A percentile compares a stretch with the other conserved stretches of the same genome.
Conservation (phyloP, 2,113 vertebrate genomes). For the Lepus timidus region DNA sequence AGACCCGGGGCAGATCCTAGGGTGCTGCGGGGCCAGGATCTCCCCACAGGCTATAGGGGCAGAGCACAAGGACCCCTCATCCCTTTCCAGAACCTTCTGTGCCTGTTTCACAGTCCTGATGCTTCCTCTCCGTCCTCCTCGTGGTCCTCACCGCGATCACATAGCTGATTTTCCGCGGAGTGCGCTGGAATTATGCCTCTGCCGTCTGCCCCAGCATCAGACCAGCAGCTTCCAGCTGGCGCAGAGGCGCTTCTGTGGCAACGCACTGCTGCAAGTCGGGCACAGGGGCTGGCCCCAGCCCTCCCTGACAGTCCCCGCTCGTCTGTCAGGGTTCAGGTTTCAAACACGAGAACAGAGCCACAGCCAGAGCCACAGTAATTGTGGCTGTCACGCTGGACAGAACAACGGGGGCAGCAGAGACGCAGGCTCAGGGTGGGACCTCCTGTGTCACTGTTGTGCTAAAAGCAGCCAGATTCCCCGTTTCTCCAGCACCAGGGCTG, state of each 20-base stretch:
- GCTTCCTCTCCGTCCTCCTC: too few relatives aligned
- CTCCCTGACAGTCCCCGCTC: neutral
- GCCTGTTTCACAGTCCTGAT: too few relatives aligned
- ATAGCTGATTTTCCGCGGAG: neutral
- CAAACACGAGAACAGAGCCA: neutral
- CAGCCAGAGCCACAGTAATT: neutral
- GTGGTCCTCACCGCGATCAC: rapidly evolving
- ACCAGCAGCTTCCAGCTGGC: neutral
- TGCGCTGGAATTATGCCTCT: rapidly evolving
- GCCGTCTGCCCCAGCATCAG: neutral
- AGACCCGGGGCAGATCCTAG: neutral
- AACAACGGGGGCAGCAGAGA: neutral
- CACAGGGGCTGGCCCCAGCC: neutral
- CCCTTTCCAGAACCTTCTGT: neutral
- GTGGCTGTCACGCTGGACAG: neutral
- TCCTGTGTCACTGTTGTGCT: slow-evolving; percentile 5
- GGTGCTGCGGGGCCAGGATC: neutral
- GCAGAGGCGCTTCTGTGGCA: neutral
- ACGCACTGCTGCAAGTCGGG: too few relatives aligned
- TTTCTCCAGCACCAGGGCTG: neutral
- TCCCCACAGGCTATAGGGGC: rapidly evolving
- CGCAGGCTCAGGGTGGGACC: slow-evolving; percentile 49
- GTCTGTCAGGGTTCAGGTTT: neutral
- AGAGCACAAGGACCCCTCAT: rapidly evolving
- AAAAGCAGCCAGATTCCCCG: slow-evolving; percentile 73